A percentile compares a stretch with the other conserved stretches of the same genome.
phyloP scores from a whole-genome alignment of 2,888 invertebrate species.

The Amblyteles armatorius region DNA sequence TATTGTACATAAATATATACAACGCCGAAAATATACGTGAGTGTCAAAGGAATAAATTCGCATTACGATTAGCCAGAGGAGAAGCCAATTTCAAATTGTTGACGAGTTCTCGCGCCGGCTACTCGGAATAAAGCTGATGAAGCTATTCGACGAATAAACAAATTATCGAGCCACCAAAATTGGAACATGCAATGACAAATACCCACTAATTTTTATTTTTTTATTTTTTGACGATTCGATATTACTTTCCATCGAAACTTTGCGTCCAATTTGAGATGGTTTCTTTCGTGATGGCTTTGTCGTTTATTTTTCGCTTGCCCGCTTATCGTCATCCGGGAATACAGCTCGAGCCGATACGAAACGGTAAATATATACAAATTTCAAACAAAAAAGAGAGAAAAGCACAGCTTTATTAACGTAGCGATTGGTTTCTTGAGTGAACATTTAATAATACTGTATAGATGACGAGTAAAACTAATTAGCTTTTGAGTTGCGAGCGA shows the following conservation, averaged over 20 bases:
- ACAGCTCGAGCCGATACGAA: constrained; percentile 76
- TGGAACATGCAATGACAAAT: background rate
- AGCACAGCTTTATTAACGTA: constrained; percentile 69
- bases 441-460: constrained; percentile 27
- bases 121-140: background rate
- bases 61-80: constrained; percentile 74
- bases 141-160: constrained; percentile 1
- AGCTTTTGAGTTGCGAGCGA: constrained; percentile 12
- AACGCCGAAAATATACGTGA: constrained; percentile 80
- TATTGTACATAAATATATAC: constrained; percentile 79
- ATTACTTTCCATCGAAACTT: background rate
- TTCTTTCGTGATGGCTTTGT: constrained; percentile 78
- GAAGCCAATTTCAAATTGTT: constrained; percentile 79
- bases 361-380: constrained; percentile 78
- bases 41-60: constrained; percentile 77
- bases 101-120: background rate
- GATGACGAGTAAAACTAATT: constrained; percentile 8
- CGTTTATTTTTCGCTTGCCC: constrained; percentile 81
- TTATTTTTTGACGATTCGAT: background rate
- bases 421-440: constrained; percentile 71
- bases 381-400: constrained; percentile 55
- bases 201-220: constrained; percentile 19
- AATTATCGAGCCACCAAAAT: background rate
- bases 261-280: constrained; percentile 78
- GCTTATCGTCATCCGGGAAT: constrained; percentile 77